Base-by-base conservation (phyloP, 2,888 invertebrate genomes). In the Lottia gigantea region DNA sequence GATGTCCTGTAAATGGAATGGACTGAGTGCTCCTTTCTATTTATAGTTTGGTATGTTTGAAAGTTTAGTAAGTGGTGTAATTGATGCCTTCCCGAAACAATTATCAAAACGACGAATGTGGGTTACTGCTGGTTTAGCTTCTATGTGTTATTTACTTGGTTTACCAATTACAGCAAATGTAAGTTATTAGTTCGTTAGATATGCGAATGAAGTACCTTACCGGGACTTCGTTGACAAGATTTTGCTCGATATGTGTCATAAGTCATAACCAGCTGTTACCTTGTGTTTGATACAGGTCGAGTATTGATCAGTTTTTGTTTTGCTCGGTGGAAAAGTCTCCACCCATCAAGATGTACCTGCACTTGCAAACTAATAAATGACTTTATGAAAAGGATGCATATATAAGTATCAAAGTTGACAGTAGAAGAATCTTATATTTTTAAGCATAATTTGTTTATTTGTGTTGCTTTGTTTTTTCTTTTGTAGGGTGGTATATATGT, bases 31-130 rank as follows among this genome's bases (percentile, higher is more conserved):
- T 62, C 15, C 2, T 46, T 61, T 63, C 63, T 46, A 19, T 62
- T 68, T 74, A 16, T 89, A 95, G 95, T 95, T 95, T 87, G 94
- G 94, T 2, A 93, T 94, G 83, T 92, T 94, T 75, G 95, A 95
- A 88, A 92, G 93, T 0, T 91, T 94, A 3, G 92, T 93, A 66
- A 91, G 93, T 2, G 93, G 94, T 6, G 82, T 94, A 0, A 86
- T 92, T 14, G 94, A 95, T 82, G 94, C 94, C 78, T 92, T 91
- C 80, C 91, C 92, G 0, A 49, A 75, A 7, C 80, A 80, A 26
- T 82, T 82, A 46, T 82, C 92, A 16, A 75, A 74, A n/a, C 89
- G 90, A 66, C 93, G 93, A 83, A 88, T 89, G 62, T 72, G 90
- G 0, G 91, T 94, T 31, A 92, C 93, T 0, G 87, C 92, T 2